Evolutionary conservation across 2,888 invertebrate genomes (phyloP).

Genomic region (Tetanocera ferruginea): DNA sequence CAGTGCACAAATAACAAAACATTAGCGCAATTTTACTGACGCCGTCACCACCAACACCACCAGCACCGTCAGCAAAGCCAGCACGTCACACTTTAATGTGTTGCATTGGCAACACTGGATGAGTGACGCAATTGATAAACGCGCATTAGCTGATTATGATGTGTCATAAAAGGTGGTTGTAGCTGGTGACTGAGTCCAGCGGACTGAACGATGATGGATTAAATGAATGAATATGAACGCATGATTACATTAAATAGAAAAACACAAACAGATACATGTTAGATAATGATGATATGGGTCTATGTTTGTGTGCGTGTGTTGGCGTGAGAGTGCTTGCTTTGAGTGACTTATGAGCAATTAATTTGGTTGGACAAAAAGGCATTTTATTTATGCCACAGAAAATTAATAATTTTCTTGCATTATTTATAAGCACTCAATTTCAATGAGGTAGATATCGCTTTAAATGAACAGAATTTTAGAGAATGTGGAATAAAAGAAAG

Average conservation of each 20-base stretch:
- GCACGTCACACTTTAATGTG: neutral
- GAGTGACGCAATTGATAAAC: neutral
- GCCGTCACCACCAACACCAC: neutral
- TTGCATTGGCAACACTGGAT: neutral
- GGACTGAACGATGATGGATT: too few species aligned
- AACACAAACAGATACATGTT: too few species aligned
- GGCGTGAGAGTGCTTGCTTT: neutral
- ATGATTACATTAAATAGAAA: too few species aligned
- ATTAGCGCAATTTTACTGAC: constrained; percentile 1
- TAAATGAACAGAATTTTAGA: too few species aligned
- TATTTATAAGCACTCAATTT: neutral
- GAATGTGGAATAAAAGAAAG: neutral
- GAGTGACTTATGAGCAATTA: neutral
- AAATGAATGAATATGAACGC: too few species aligned
- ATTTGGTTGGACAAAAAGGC: neutral
- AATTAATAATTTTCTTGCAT: neutral
- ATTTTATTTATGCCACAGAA: neutral
- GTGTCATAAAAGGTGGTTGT: too few species aligned
- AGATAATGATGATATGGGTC: too few species aligned
- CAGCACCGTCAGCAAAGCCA: neutral
- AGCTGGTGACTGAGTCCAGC: too few species aligned
- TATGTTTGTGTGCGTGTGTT: neutral
- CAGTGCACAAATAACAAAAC: constrained; percentile 11
- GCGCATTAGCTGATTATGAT: too few species aligned
- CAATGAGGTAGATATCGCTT: too few species aligned